Base-by-base conservation (phyloP, 2,797 vertebrate genomes). In the Bradypus variegatus region DNA sequence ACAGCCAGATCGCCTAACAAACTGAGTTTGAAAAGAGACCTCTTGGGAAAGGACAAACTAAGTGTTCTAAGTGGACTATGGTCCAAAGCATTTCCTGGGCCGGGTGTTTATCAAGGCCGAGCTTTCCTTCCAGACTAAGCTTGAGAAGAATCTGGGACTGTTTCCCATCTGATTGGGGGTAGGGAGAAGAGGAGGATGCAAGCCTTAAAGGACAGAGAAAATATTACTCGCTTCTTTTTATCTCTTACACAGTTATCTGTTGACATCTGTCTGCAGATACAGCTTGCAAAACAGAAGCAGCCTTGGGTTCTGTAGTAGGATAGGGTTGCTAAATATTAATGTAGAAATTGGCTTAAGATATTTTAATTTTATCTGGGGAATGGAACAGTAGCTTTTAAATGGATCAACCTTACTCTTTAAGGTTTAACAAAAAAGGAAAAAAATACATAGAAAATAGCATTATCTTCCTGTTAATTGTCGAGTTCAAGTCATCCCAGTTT, bases 81-180 rank as follows among this genome's bases (percentile, higher is more conserved):
- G 96, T 97, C 94, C 95, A 85, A 97, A 95, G 97, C 96, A 97
- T 97, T 97, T 97, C 97, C 96, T 97, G 96, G 83, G 9, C 89
- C 94, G 94, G 93, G 94, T 97, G 97, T 97, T 97, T 96, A 96
- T 97, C 96, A 94, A 96, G 95, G 85, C 96, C 86, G 93, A 87
- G 76, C 90, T 94, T 96, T 90, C 38, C 91, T 97, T 97, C 94
- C 95, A 97, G 87, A 96, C 70, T 75, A 91, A 96, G 95, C 88
- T 64, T 29, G 81, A 94, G 92, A 88, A n/a, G 92, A 88, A 95
- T 96, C 96, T 95, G 95, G 96, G 97, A 97, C 91, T 89, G 94
- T 78, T 96, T 97, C 97, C 96, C 94, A 92, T 92, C 95, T 94
- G 93, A 89, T 91, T 76, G 81, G 75, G 91, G 67, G 91, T 48